Conservation (phyloP, 64 coral and sea anemone species). For the Montipora capricornis region DNA sequence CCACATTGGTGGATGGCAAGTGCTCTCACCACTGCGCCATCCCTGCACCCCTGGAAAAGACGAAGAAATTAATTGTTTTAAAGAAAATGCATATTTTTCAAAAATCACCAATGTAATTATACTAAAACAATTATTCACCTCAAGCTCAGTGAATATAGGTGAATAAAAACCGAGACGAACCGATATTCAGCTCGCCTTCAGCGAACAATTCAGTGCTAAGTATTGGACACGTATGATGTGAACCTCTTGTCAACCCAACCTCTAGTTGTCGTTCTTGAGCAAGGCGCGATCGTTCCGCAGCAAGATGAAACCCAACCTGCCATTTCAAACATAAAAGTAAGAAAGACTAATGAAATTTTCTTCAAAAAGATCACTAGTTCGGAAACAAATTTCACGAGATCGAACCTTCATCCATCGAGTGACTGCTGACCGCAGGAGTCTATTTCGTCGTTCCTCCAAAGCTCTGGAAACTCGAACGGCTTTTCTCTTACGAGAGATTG, state of each 20-base stretch:
- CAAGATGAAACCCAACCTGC: conserved; percentile 81
- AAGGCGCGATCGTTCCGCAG: conserved; percentile 61
- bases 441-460: conserved; percentile 77
- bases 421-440: conserved; percentile 71
- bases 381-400: neutral
- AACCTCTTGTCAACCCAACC: conserved; percentile 11
- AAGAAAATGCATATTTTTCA: no score
- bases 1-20: no score
- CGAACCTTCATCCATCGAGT: conserved; percentile 91
- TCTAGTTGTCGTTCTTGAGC: conserved; percentile 80
- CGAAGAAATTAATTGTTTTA: no score
- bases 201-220: no score
- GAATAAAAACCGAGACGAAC: no score
- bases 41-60: no score
- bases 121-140: no score
- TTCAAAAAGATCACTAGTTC: neutral
- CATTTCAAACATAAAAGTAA: neutral
- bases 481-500: conserved; percentile 62
- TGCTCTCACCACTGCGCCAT: no score
- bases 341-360: neutral
- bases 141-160: no score
- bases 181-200: no score
- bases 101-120: no score
- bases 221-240: neutral
- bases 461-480: conserved; percentile 43